These are phyloP conservation scores for Noctua fimbriata DNA, from an alignment of 2,888 invertebrate genomes.

Conservation along the genomic window DNA sequence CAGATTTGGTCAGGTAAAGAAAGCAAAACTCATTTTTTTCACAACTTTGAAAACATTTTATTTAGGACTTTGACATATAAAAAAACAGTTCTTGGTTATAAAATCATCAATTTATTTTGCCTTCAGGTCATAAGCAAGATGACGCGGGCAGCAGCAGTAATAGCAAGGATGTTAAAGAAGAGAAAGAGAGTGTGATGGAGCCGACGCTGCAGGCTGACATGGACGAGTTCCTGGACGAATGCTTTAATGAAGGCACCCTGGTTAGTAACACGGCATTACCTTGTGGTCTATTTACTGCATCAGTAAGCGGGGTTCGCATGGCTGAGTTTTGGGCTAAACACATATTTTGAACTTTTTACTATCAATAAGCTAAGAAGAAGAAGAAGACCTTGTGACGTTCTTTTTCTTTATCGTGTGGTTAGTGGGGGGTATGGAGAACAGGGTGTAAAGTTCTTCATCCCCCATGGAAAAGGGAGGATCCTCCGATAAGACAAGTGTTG, in stretches of 20 bases:
- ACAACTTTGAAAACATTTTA: not conserved
- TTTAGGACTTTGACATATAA: not conserved
- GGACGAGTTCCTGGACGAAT: slow-evolving; percentile 92
- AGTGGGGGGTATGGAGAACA: no score
- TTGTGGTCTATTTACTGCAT: no score
- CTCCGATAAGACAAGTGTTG: no score
- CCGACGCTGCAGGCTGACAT: slow-evolving; percentile 90
- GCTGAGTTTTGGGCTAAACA: no score
- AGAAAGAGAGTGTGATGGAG: slow-evolving; percentile 77
- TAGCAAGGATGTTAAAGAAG: slow-evolving; percentile 72
- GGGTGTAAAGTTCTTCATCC: no score
- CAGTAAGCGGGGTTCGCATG: no score
- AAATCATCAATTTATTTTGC: not conserved
- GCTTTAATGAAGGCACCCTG: slow-evolving; percentile 90
- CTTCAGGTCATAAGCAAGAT: slow-evolving; percentile 76
- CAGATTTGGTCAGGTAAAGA: not conserved
- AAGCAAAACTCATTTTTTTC: no score
- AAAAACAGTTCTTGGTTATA: not conserved
- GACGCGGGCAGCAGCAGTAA: slow-evolving; percentile 69
- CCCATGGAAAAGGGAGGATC: no score
- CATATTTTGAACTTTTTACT: no score
- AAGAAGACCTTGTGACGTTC: no score
- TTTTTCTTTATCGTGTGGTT: no score
- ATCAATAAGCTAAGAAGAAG: no score
- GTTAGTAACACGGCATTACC: slow-evolving; percentile 74